Conservation (phyloP, 1,140 invertebrate species). For the Drosophila tristis region DNA sequence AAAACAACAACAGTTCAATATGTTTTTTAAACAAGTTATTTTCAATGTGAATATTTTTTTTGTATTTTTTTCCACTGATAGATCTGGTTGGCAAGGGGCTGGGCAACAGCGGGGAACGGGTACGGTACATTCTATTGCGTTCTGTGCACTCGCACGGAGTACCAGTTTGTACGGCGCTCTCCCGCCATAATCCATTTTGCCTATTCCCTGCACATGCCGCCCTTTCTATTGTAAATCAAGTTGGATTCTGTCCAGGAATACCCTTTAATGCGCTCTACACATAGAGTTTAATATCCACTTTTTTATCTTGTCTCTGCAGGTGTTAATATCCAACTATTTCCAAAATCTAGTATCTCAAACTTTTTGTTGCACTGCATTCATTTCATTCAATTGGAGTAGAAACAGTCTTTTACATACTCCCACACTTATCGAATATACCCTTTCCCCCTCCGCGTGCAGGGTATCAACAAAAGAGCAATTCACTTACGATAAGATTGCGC, state of each 20-base stretch:
- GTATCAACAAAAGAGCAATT: conserved; percentile 33
- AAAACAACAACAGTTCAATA: conserved; percentile 45
- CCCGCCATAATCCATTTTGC: too few relatives aligned
- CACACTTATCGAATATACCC: background rate
- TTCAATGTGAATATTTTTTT: conserved; percentile 2
- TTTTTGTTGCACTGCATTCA: too few relatives aligned
- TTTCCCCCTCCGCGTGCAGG: background rate
- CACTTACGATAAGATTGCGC: conserved; percentile 84
- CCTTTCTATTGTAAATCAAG: too few relatives aligned
- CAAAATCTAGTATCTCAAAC: too few relatives aligned
- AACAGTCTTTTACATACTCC: too few relatives aligned
- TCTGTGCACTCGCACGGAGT: conserved; percentile 43
- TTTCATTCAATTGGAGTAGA: too few relatives aligned
- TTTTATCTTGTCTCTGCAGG: too few relatives aligned
- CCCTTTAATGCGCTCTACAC: too few relatives aligned
- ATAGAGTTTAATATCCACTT: too few relatives aligned
- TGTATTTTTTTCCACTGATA: conserved; percentile 32
- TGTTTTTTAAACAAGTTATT: conserved; percentile 75
- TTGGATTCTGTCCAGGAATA: too few relatives aligned
- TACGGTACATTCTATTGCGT: conserved; percentile 39
- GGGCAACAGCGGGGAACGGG: background rate
- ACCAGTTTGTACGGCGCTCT: conserved; percentile 47
- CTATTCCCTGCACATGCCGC: conserved; percentile 4
- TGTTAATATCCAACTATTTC: too few relatives aligned
- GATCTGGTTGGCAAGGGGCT: conserved; percentile 10